A percentile compares a stretch with the other conserved stretches of the same genome.
These are phyloP conservation scores for Acrocephalus scirpaceus DNA, from an alignment of 2,797 vertebrate genomes.

Conservation along the genomic window DNA sequence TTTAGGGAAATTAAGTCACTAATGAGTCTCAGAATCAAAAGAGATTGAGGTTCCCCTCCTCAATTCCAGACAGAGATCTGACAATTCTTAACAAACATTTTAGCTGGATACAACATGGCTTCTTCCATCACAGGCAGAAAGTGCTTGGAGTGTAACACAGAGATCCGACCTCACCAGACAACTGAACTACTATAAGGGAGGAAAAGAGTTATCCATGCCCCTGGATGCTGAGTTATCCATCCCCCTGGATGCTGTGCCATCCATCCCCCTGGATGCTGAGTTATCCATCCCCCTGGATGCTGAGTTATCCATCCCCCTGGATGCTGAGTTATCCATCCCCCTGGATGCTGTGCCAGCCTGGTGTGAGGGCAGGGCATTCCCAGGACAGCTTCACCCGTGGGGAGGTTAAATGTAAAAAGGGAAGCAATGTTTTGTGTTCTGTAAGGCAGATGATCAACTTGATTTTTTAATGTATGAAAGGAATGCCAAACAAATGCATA, in stretches of 20 bases:
- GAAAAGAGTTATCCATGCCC: too few species aligned
- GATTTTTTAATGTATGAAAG: not conserved
- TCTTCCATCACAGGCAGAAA: not conserved
- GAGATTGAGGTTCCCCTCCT: not conserved
- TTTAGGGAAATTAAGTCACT: not conserved
- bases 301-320: not conserved
- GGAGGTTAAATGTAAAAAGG: not conserved
- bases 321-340: not conserved
- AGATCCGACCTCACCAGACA: not conserved
- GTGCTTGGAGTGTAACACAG: not conserved
- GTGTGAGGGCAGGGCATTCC: not conserved
- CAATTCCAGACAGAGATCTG: not conserved
- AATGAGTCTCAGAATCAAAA: not conserved
- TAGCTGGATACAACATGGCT: not conserved
- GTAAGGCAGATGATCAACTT: rapidly evolving
- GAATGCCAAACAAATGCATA: not conserved
- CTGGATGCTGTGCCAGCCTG: not conserved
- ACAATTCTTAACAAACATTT: not conserved
- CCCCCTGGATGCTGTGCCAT: not conserved
- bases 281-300: too few species aligned
- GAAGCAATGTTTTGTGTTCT: rapidly evolving
- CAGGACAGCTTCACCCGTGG: not conserved
- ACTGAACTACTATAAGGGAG: rapidly evolving
- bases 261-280: too few species aligned
- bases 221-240: too few species aligned